These are phyloP conservation scores for Clamator glandarius DNA, from an alignment of 2,797 vertebrate species.

Conservation along the genomic window DNA sequence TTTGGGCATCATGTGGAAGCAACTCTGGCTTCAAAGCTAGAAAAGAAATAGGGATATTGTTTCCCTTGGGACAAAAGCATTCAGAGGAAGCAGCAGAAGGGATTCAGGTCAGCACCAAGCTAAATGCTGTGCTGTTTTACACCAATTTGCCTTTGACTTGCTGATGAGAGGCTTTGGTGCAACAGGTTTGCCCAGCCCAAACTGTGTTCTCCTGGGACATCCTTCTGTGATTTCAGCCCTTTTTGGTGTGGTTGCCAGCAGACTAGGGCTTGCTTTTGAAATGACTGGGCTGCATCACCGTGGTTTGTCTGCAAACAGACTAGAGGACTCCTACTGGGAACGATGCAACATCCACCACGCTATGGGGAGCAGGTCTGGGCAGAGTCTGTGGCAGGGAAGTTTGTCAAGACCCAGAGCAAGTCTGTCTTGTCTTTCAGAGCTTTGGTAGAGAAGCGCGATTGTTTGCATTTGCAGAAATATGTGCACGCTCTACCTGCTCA, in stretches of 20 bases:
- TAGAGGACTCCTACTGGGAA: neutral
- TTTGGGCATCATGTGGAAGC: neutral
- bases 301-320: neutral
- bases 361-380: neutral
- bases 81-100: neutral
- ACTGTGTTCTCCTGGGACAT: neutral
- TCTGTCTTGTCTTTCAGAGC: rapidly evolving
- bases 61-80: neutral
- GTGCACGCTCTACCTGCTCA: rapidly evolving
- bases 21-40: neutral
- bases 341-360: rapidly evolving
- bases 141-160: rapidly evolving
- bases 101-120: rapidly evolving
- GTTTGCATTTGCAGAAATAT: rapidly evolving
- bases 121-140: rapidly evolving
- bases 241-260: rapidly evolving
- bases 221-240: neutral
- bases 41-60: neutral
- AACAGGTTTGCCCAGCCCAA: neutral
- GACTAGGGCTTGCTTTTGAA: neutral
- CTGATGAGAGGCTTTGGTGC: neutral
- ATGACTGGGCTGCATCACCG: neutral
- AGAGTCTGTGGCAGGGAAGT: neutral
- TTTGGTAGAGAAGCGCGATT: neutral
- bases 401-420: neutral